A percentile compares a stretch with the other conserved stretches of the same genome.
Evolutionary conservation across 2,888 invertebrate genomes (phyloP).

Genomic region (Pyrochroa serraticornis): DNA sequence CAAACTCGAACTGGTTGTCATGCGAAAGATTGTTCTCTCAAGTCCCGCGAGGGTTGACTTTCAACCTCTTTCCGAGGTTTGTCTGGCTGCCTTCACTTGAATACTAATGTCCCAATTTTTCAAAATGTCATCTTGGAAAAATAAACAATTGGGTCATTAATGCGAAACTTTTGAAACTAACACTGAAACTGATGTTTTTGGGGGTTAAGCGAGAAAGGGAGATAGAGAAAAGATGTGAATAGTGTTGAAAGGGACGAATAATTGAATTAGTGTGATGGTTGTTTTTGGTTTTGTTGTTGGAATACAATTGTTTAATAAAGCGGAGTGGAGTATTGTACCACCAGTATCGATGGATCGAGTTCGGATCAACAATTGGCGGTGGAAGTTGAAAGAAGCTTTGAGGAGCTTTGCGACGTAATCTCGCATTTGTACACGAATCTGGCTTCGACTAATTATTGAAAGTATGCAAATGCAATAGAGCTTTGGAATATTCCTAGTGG

Average conservation of each 20-base stretch:
- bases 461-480: slow-evolving; percentile 24
- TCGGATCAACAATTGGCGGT: too few relatives aligned
- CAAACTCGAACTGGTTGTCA: slow-evolving; percentile 47
- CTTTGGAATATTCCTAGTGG: slow-evolving; percentile 22
- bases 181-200: slow-evolving; percentile 19
- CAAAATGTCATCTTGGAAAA: slow-evolving; percentile 47
- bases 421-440: not conserved
- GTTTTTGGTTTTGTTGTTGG: too few relatives aligned
- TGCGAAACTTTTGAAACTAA: slow-evolving; percentile 14
- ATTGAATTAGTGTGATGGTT: too few relatives aligned
- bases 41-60: slow-evolving; percentile 50
- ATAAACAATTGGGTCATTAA: slow-evolving; percentile 46
- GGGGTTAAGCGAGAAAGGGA: slow-evolving; percentile 13
- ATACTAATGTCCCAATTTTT: slow-evolving; percentile 52
- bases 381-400: too few relatives aligned
- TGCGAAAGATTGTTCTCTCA: slow-evolving; percentile 49
- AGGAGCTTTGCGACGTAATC: not conserved
- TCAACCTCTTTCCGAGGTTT: slow-evolving; percentile 54
- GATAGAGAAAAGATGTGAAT: not conserved
- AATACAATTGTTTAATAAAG: too few relatives aligned
- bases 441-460: slow-evolving; percentile 24
- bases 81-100: slow-evolving; percentile 45
- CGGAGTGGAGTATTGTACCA: too few relatives aligned
- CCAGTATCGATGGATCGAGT: too few relatives aligned
- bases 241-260: too few relatives aligned